Conservation (phyloP, 1,140 invertebrate species). For the Aethina tumida region DNA sequence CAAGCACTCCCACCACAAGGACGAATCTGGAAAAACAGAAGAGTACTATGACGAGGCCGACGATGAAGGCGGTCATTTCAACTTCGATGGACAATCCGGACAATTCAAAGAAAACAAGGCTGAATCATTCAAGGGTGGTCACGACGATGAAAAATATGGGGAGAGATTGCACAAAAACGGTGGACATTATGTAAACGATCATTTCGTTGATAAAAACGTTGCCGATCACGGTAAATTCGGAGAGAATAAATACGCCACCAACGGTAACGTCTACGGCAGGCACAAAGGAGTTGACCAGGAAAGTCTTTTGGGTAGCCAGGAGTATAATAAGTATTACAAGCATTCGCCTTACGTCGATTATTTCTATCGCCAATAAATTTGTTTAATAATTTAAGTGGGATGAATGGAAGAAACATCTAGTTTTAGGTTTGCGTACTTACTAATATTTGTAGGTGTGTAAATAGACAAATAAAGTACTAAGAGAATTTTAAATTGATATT, state of each 20-base stretch:
- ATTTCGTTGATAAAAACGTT: constrained; percentile 41
- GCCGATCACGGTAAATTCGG: constrained; percentile 44
- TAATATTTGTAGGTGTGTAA: no score
- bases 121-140: constrained; percentile 40
- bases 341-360: constrained; percentile 20
- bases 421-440: no score
- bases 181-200: constrained; percentile 41
- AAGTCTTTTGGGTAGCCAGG: constrained; percentile 43
- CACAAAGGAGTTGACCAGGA: constrained; percentile 43
- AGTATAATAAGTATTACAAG: constrained; percentile 38
- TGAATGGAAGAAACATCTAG: no score
- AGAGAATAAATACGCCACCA: constrained; percentile 41
- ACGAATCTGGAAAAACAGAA: constrained; percentile 51
- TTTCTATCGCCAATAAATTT: no score
- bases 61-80: constrained; percentile 46
- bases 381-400: no score
- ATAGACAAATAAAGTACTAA: no score
- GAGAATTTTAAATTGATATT: no score
- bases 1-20: constrained; percentile 50
- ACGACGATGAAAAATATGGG: constrained; percentile 41
- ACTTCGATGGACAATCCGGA: constrained; percentile 36
- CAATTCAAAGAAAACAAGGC: constrained; percentile 41
- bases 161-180: constrained; percentile 41
- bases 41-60: constrained; percentile 53
- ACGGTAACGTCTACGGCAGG: constrained; percentile 40